Percentiles rank a stretch among this genome's conserved stretches.
Conservation (phyloP, 2,797 vertebrate genomes). For the Phoxinus dragarum region DNA sequence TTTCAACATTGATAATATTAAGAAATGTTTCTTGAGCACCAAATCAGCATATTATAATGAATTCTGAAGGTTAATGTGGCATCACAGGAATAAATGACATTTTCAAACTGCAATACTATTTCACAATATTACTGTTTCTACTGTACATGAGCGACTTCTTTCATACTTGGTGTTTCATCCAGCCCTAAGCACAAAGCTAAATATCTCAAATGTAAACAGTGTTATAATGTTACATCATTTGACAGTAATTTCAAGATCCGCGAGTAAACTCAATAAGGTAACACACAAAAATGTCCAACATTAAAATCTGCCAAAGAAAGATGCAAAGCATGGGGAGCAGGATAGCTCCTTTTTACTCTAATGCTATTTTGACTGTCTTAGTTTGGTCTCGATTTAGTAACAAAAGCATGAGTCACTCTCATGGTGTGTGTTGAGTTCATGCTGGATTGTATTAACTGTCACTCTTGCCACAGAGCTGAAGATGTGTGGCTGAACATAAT, state of each 20-base stretch:
- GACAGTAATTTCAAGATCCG: slow-evolving; percentile 2
- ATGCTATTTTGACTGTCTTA: slow-evolving; percentile 28
- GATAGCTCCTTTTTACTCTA: not conserved
- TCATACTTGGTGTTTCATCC: not conserved
- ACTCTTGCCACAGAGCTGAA: slow-evolving; percentile 18
- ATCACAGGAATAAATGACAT: not conserved
- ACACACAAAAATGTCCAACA: not conserved
- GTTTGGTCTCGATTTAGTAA: slow-evolving; percentile 33
- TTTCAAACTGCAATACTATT: not conserved
- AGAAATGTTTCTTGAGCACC: not conserved
- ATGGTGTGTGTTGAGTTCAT: slow-evolving; percentile 7
- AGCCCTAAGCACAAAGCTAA: too few species aligned
- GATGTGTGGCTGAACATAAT: slow-evolving; percentile 40
- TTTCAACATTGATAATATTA: not conserved
- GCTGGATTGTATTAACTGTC: slow-evolving; percentile 17
- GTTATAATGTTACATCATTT: not conserved
- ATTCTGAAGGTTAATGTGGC: not conserved
- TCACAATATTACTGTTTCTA: not conserved
- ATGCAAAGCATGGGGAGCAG: not conserved
- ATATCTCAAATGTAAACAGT: not conserved
- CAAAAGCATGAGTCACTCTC: slow-evolving; percentile 17
- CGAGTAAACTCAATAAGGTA: not conserved
- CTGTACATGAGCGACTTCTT: not conserved
- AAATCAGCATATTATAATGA: not conserved
- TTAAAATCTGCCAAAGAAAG: not conserved